Evolutionary conservation across 2,113 vertebrate species (phyloP), one percentile per base, ranked within the genome.

Genomic region (Ciconia stormi): DNA sequence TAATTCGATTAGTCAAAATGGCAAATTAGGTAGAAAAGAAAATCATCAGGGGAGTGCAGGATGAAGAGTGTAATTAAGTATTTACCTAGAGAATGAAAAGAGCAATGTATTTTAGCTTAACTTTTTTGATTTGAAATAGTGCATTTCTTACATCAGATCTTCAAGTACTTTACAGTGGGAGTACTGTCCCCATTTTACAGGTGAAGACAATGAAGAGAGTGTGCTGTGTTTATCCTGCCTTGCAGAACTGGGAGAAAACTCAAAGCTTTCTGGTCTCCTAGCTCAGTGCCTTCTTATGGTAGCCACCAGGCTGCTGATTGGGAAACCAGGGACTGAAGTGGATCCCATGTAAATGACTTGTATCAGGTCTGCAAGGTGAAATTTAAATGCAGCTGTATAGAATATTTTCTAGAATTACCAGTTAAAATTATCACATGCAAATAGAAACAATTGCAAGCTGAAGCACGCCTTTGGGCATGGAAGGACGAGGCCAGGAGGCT

Each of bases 381-480:
- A 90, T 82, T 69, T 76, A 72, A 82, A 77, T 81, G 56, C 69
- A 52, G 53, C 83, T 87, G 46, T 69, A 29, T 38, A 55, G 90
- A 83, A 61, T 91, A 65, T 96, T 95, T 90, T 91, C 89, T 94
- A 66, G 91, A 97, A 73, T 78, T 93, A 77, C 89, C 50, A 77
- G 78, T 91, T 93, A 91, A 95, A 94, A 95, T 91, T 62, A 93
- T 93, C 46, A 21, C 87, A 96, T 94, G 84, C 84, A 96, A 94
- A 96, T 70, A 40, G 93, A 42, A 95, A 36, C 46, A 90, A 3
- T 27, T 77, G 73, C 96, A 96, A 95, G 89, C 84, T 58, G 87
- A 42, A 95, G 83, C 87, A 73, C 0, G 78, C 83, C 73, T 91
- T 65, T 94, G 58, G 89, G 81, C 89, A 95, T 4, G 38, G 67